Evolutionary conservation across 1,140 invertebrate genomes (phyloP), one percentile per base, ranked within the genome.

Genomic region (Archegozetes longisetosus): DNA sequence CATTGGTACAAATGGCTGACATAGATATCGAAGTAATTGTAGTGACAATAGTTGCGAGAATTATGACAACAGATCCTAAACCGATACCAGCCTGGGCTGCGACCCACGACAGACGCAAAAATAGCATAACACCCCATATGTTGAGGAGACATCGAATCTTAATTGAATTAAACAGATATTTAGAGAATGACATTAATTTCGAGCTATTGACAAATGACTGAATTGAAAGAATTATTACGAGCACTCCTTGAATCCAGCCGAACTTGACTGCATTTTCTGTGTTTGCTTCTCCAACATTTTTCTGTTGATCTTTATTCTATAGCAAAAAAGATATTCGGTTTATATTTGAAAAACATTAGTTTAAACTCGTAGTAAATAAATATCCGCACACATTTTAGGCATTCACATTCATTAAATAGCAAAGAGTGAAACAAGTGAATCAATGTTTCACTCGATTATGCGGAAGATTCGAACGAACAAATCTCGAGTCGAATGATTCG

Each of bases 1-100:
- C 94, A 77, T 98, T 98, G 63, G 94, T 98, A 70, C 90, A 90
- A 67, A 98, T 96, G 61, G 94, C 94, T 61, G 89, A 94, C 74
- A 97, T 84, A 24, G 92, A 97, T 20, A 97, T 77, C 1, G 93
- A 88, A 4, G 95, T 98, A 64, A 98, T 84, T 62, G 87, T 81
- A 66, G 93, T 97, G 28, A 98, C 91, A 4, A 85, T 82, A 9
- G 91, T 91, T 68, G 96, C 81, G 14, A 79, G 66, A 66, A 90
- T 86, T 64, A 91, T 75, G 58, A 88, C 67, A 61, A 85, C 73
- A 27, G 82, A 80, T 6, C 40, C 62, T 3, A 50, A 24, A 1
- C 29, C 25, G 13, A 61, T 60, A 24, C 62, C 62, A 26, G 62
- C 58, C 25, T 63, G 58, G n/a, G 53, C 62, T 76, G 88, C 77